These are phyloP conservation scores for Neodon shergylaensis DNA, from an alignment of 2,113 vertebrate genomes.

Conservation along the genomic window DNA sequence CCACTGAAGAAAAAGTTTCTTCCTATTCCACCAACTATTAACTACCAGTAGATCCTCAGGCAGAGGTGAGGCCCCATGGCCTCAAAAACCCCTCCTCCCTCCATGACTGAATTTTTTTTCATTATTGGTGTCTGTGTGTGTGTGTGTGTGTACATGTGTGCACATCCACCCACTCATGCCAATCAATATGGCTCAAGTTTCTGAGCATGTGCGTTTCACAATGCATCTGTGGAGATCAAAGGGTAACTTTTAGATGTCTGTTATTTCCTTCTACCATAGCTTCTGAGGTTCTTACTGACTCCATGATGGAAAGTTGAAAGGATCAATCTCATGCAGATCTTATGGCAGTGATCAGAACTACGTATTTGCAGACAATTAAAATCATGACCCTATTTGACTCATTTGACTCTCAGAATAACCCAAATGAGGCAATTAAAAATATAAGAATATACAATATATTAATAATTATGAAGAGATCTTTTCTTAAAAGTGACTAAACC, in stretches of 20 bases:
- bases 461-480: neutral
- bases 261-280: neutral
- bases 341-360: neutral
- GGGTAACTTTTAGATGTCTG: neutral
- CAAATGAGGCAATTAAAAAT: neutral
- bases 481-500: neutral
- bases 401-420: neutral
- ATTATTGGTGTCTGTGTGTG: neutral
- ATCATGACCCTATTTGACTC: neutral
- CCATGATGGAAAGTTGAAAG: neutral
- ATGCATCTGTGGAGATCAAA: neutral
- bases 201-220: too few relatives aligned
- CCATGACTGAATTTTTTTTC: neutral
- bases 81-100: neutral
- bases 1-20: neutral
- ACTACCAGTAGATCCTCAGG: too few relatives aligned
- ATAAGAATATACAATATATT: slow-evolving; percentile 15
- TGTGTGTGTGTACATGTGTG: neutral
- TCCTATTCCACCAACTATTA: neutral
- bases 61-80: neutral
- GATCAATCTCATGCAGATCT: neutral
- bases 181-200: neutral
- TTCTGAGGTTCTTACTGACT: neutral
- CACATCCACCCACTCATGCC: too few relatives aligned
- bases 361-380: neutral